These are phyloP conservation scores for Physocephala rufipes DNA, from an alignment of 2,888 invertebrate species.

Conservation along the genomic window DNA sequence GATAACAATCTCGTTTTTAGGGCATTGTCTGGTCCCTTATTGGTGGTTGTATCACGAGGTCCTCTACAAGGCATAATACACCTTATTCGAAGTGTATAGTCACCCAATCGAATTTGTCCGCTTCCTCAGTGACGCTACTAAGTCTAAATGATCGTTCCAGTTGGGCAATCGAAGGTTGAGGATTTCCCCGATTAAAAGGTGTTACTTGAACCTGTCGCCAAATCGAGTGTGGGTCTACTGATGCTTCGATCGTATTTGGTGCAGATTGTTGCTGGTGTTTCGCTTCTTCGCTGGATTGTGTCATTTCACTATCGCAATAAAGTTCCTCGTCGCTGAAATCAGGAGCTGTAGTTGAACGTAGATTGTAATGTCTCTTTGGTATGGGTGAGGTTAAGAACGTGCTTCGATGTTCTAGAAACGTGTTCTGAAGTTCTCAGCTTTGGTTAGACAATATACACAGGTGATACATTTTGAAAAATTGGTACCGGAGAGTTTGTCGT, in stretches of 20 bases:
- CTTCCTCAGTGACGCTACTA: slow-evolving; percentile 18
- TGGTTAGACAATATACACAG: too few species aligned
- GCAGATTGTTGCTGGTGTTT: not conserved
- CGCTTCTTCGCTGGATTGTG: not conserved
- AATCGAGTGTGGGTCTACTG: too few species aligned
- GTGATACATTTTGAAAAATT: not conserved
- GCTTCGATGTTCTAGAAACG: not conserved
- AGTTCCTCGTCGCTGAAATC: not conserved
- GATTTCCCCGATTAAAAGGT: slow-evolving; percentile 22
- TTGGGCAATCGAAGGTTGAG: slow-evolving; percentile 34
- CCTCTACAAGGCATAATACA: not conserved
- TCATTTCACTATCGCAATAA: slow-evolving; percentile 1
- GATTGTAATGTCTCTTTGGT: not conserved
- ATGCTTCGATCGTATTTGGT: not conserved
- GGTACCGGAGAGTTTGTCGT: not conserved
- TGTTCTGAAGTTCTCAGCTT: not conserved
- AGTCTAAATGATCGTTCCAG: slow-evolving; percentile 33
- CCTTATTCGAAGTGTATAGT: slow-evolving; percentile 30
- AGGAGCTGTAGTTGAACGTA: not conserved
- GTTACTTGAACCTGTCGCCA: too few species aligned
- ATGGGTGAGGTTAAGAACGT: not conserved
- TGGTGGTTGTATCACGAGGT: too few species aligned
- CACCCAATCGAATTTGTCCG: slow-evolving; percentile 34
- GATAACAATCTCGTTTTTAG: too few species aligned
- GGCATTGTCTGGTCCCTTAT: too few species aligned